A percentile compares a stretch with the other conserved stretches of the same genome.
These are phyloP conservation scores for Picathartes gymnocephalus DNA, from an alignment of 2,113 vertebrate species.

Conservation along the genomic window DNA sequence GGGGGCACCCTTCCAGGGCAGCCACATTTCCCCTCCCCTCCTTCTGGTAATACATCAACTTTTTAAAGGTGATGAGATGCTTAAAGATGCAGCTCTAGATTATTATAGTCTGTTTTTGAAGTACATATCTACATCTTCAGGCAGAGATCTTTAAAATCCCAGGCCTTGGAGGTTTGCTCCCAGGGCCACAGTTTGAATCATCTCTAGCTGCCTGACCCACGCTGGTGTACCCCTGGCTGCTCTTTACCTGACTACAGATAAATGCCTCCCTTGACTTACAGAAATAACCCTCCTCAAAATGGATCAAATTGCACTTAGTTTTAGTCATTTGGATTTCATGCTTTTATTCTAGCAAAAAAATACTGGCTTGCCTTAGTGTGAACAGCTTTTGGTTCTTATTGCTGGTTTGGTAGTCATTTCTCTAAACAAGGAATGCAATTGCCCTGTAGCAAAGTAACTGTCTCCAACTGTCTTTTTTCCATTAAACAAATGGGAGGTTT, in stretches of 20 bases:
- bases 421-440: slow-evolving; percentile 43
- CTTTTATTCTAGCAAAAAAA: slow-evolving; percentile 15
- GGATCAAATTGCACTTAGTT: neutral
- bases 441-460: slow-evolving; percentile 15
- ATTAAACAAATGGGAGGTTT: slow-evolving; percentile 30
- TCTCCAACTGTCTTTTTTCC: slow-evolving; percentile 32
- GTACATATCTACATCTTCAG: neutral
- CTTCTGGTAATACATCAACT: neutral
- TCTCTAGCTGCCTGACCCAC: neutral
- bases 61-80: neutral
- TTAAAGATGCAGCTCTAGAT: neutral
- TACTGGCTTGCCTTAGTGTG: fast-evolving
- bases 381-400: neutral
- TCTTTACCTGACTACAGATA: neutral
- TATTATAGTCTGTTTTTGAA: neutral
- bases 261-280: neutral
- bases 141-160: neutral
- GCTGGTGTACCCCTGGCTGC: neutral
- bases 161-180: neutral
- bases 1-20: no score
- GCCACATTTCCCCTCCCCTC: neutral
- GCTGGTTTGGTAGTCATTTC: slow-evolving; percentile 1
- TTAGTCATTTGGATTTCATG: neutral
- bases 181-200: neutral
- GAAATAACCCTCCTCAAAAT: neutral